Conservation (phyloP, 2,888 invertebrate genomes). For the Oeneis ivallda region DNA sequence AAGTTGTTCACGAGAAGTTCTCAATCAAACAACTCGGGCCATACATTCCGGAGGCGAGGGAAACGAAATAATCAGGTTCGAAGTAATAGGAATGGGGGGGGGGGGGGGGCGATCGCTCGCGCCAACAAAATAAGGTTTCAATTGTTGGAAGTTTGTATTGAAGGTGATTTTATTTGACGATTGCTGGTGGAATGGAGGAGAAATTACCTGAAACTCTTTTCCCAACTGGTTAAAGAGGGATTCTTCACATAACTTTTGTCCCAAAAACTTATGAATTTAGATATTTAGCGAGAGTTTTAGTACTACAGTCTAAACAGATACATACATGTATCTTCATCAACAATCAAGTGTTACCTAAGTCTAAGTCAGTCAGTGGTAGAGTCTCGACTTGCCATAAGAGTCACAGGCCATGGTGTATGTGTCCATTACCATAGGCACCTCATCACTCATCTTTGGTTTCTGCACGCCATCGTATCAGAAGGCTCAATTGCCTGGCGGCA, state of each 20-base stretch:
- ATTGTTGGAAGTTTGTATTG: conserved; percentile 17
- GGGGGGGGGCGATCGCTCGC: background rate
- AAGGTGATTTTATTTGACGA: conserved; percentile 18
- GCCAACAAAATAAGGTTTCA: conserved; percentile 17
- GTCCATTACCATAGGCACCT: no score
- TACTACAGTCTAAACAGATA: no score
- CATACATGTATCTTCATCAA: no score
- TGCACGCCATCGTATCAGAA: no score
- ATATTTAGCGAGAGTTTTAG: no score
- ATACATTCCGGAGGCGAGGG: conserved; percentile 10
- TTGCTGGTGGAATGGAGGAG: background rate
- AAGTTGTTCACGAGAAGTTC: conserved; percentile 17
- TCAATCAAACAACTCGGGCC: conserved; percentile 1
- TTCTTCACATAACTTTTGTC: background rate
- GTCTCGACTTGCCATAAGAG: no score
- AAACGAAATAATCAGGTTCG: conserved; percentile 11
- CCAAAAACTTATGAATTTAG: no score
- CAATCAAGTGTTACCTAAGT: no score
- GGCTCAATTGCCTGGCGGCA: no score
- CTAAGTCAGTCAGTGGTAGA: no score
- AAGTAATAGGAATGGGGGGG: background rate
- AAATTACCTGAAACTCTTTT: conserved; percentile 10
- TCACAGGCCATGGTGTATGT: no score
- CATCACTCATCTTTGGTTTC: no score
- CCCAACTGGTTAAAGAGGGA: background rate